A percentile compares a stretch with the other conserved stretches of the same genome.
Conservation (phyloP, 2,113 vertebrate genomes). For the Saccopteryx leptura region DNA sequence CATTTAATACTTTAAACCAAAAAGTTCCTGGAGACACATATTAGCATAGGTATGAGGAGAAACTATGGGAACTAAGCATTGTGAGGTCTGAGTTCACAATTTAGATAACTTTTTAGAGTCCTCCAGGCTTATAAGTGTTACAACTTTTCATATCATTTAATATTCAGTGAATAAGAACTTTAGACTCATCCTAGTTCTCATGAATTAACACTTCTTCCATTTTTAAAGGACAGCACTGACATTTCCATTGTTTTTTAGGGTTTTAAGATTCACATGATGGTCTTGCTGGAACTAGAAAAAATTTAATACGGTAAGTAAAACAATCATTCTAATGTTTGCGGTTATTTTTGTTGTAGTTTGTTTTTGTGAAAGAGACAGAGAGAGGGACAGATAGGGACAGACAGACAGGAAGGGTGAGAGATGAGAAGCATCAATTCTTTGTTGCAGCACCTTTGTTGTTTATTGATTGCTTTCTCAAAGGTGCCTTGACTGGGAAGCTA, state of each 20-base stretch:
- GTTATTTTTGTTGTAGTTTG: too few relatives aligned
- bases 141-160: conserved; percentile 27
- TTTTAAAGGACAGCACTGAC: not conserved
- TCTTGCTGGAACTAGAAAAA: conserved; percentile 3
- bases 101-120: not conserved
- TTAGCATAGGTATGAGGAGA: not conserved
- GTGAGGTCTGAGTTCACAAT: not conserved
- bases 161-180: not conserved
- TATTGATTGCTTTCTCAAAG: too few relatives aligned
- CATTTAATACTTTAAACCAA: conserved; percentile 32
- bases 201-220: not conserved
- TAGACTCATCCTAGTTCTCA: conserved; percentile 13
- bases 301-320: not conserved
- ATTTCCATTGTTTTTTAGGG: not conserved
- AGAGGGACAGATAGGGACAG: too few relatives aligned
- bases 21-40: not conserved
- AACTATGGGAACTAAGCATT: not conserved
- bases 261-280: not conserved
- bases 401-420: too few relatives aligned
- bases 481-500: too few relatives aligned
- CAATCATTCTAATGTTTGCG: not conserved
- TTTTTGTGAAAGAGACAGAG: too few relatives aligned
- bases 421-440: too few relatives aligned
- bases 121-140: not conserved
- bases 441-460: too few relatives aligned